These are phyloP conservation scores for Campylomormyrus numenius DNA, from an alignment of 2,113 vertebrate species.

Conservation along the genomic window DNA sequence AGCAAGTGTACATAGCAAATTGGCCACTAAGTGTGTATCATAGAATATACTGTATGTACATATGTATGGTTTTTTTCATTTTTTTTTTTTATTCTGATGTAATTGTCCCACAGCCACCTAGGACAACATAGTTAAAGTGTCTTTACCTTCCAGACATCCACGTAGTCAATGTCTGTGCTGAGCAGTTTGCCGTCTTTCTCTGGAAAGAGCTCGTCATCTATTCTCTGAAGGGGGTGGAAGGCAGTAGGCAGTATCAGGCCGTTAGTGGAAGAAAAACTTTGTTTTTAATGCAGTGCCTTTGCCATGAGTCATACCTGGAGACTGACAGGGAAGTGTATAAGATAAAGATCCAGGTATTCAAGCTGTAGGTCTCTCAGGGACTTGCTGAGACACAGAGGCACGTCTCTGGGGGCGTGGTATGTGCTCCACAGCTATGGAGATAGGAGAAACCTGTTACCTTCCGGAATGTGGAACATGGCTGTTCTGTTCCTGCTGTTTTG, in stretches of 20 bases:
- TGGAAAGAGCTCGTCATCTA: constrained; percentile 54
- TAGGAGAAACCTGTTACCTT: background rate
- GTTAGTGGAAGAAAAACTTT: background rate
- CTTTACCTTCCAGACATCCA: constrained; percentile 69
- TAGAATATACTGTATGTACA: background rate
- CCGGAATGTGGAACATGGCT: background rate
- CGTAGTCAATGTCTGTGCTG: constrained; percentile 57
- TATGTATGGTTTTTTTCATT: background rate
- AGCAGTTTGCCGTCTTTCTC: constrained; percentile 47
- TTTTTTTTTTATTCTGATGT: background rate
- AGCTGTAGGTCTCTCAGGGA: constrained; percentile 57
- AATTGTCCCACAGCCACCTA: background rate
- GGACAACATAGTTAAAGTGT: background rate
- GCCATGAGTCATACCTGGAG: constrained; percentile 47
- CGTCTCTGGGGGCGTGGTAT: constrained; percentile 51
- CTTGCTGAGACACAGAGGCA: constrained; percentile 53
- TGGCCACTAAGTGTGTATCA: background rate
- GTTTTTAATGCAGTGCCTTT: background rate
- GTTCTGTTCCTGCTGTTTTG: background rate
- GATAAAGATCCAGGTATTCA: constrained; percentile 65
- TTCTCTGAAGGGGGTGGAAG: constrained; percentile 45
- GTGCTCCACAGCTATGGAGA: constrained; percentile 54
- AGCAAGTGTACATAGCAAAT: background rate
- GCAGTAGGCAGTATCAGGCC: background rate
- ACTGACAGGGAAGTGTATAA: constrained; percentile 63